These are phyloP conservation scores for Goniozus legneri DNA, from an alignment of 1,140 invertebrate species.

Conservation along the genomic window DNA sequence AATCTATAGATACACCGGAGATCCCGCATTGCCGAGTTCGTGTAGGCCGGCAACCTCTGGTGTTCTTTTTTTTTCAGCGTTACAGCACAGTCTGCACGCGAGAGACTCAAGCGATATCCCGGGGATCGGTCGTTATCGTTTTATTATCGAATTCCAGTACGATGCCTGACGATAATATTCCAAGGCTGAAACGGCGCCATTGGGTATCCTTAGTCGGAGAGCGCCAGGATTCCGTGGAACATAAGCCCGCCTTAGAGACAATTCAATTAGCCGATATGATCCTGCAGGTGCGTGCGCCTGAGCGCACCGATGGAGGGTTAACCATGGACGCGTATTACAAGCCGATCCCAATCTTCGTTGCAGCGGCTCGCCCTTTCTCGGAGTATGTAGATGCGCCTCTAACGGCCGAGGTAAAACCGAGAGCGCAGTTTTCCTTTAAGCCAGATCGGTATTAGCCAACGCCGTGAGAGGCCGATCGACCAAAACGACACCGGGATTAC, in stretches of 20 bases:
- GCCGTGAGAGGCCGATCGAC: conserved; percentile 6
- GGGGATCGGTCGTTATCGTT: too few relatives aligned
- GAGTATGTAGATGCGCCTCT: not conserved
- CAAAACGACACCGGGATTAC: conserved; percentile 8
- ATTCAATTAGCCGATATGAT: conserved; percentile 27
- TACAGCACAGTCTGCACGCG: too few relatives aligned
- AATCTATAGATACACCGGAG: too few relatives aligned
- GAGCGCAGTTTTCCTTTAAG: conserved; percentile 12
- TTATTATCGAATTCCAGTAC: conserved; percentile 7
- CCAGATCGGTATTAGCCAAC: conserved; percentile 13
- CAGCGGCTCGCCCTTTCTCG: conserved; percentile 1
- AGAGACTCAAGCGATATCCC: too few relatives aligned
- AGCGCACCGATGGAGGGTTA: conserved; percentile 2
- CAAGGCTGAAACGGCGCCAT: conserved; percentile 1
- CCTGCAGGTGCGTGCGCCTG: conserved; percentile 12
- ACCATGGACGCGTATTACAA: conserved; percentile 4
- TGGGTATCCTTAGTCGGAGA: conserved; percentile 9
- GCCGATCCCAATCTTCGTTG: conserved; percentile 21
- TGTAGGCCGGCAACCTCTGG: too few relatives aligned
- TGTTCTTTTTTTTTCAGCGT: too few relatives aligned
- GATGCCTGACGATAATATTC: conserved; percentile 23
- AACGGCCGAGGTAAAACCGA: too few relatives aligned
- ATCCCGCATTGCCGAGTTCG: too few relatives aligned
- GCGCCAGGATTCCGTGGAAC: conserved; percentile 13
- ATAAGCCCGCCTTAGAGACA: conserved; percentile 24